Base-by-base conservation (phyloP, 1,140 invertebrate species). In the Drosophila ironensis region DNA sequence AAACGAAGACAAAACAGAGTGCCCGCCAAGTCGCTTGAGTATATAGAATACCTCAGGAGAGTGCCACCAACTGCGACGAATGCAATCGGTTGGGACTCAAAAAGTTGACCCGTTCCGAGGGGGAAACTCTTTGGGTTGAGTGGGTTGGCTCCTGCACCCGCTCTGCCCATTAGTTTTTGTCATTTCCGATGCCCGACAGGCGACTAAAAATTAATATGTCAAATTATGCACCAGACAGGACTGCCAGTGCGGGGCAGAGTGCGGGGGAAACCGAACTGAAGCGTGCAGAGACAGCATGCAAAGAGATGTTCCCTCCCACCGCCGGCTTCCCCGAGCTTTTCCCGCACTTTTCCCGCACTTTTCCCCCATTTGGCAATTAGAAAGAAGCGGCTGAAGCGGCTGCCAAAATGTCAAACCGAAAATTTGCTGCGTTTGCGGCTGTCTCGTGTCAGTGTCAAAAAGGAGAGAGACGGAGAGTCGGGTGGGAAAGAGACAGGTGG, bases 391-490 rank as follows among this genome's bases (percentile, higher is more conserved):
- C 48, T 54, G 69, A 69, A 53, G 54, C 61, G 72, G 46, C 77
- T 82, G 77, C 73, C 78, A 82, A 84, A 82, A 82, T 82, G 77
- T 82, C 77, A 82, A 82, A 84, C 60, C 69, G 64, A 77, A 82
- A 82, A 77, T 82, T 61, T 77, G 78, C 72, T 73, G 64, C 64
- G 66, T 69, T 69, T 69, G 64, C 66, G 24, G 51, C 71, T 38
- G 59, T 48, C 50, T 56, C 48, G 38, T 72, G 67, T 51, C 51
- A 76, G 52, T 75, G 52, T 69, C 68, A 63, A 11, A 24, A 37
- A 20, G 47, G 1, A 24, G 22, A 38, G 59, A 37, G 14, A 24
- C 22, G 17, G 24, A 60, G n/a, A 12, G 8, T 8, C 0, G 27
- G 3, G 0, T n/a, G 9, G 3, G 52, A 44, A 20, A 57, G 41